Base-by-base conservation (phyloP, 1,140 invertebrate species). In the Danaus plexippus region DNA sequence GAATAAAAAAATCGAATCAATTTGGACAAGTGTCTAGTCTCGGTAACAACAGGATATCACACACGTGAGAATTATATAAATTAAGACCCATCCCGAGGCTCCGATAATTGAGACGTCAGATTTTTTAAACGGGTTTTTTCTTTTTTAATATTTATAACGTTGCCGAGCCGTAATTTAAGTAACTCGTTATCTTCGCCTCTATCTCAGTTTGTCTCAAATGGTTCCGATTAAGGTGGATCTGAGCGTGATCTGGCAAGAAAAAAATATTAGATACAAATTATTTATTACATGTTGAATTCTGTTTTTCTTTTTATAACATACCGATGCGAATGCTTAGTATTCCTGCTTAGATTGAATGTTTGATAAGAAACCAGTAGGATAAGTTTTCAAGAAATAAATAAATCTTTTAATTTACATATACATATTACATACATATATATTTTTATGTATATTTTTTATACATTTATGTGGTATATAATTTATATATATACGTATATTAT, bases 71-170 rank as follows among this genome's bases (percentile, higher is more conserved):
- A 82, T 79, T 74, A 81, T 83, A 85, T 77, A 85, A 83, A 83
- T 81, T 81, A 74, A 63, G 44, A 18, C 54, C 22, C 53, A 64
- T 58, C 64, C 66, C 56, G 60, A 61, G 60, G 49, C 65, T 61
- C 57, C 72, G 75, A 80, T 85, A 85, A 85, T 85, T 85, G 82
- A 85, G 82, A 83, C 75, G 78, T 85, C 80, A 83, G 75, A 75
- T 83, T 85, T 85, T 85, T 83, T 66, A 59, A 68, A 66, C 68
- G 57, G 55, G 46, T 57, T 67, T 46, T 62, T 63, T 66, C 53
- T 73, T 71, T 77, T 78, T 82, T 71, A 83, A 83, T 85, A 82
- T 83, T 83, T 81, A 85, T 85, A 79, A 81, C 68, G 63, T 67
- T 72, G 76, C 66, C 64, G 70, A 68, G 58, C 71, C 70, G 75